Percentiles rank a stretch among this genome's conserved stretches.
phyloP scores from a whole-genome alignment of 2,888 invertebrate genomes.

The Drosophila algonquin region DNA sequence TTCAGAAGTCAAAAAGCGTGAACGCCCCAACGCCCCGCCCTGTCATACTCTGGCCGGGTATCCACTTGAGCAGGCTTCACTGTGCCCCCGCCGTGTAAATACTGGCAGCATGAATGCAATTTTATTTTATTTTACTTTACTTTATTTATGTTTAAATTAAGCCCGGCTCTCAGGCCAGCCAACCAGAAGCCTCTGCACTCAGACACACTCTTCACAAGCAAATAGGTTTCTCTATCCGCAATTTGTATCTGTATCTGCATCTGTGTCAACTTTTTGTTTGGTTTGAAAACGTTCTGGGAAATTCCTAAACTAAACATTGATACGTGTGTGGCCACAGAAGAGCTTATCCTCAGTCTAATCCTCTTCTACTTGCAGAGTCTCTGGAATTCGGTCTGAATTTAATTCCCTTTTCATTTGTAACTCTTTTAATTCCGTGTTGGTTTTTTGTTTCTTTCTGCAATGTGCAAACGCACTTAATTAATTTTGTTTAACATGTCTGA shows the following conservation, averaged over 20 bases:
- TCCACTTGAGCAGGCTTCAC: constrained; percentile 26
- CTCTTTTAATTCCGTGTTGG: constrained; percentile 1
- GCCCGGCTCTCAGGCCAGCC: constrained; percentile 22
- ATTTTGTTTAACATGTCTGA: constrained; percentile 62
- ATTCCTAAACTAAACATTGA: constrained; percentile 27
- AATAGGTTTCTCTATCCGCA: constrained; percentile 35
- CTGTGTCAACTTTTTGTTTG: constrained; percentile 14
- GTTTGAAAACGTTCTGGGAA: constrained; percentile 9
- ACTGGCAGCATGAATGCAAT: constrained; percentile 39
- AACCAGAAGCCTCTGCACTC: constrained; percentile 21
- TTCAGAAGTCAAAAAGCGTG: constrained; percentile 62
- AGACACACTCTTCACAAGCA: constrained; percentile 34
- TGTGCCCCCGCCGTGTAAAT: constrained; percentile 36
- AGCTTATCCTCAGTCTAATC: constrained; percentile 4
- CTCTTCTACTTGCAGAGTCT: constrained; percentile 8
- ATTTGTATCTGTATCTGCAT: not conserved
- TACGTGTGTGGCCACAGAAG: not conserved
- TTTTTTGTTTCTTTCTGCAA: constrained; percentile 20
- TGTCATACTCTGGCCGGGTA: constrained; percentile 8
- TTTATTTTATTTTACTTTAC: constrained; percentile 50
- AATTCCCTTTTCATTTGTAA: not conserved
- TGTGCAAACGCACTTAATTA: constrained; percentile 62
- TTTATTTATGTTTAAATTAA: constrained; percentile 46
- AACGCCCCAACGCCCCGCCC: constrained; percentile 45
- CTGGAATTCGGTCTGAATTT: constrained; percentile 1